Base-by-base conservation (phyloP, 1,140 invertebrate genomes). In the Teleopsis dalmanni region DNA sequence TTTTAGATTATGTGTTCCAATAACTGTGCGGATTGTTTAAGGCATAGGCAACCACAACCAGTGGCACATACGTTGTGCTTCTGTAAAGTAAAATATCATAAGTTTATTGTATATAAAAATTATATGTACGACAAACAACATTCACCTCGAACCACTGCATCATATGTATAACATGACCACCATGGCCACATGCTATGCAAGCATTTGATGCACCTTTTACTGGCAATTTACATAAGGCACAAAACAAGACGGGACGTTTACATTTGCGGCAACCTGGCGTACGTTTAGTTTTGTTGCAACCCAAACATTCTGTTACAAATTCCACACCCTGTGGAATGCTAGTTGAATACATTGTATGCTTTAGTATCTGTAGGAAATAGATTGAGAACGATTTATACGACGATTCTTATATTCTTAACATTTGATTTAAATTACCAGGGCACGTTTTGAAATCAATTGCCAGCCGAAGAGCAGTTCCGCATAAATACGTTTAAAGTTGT, bases 31-130 rank as follows among this genome's bases (percentile, higher is more conserved):
- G 61, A 65, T 26, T 88, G 84, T 48, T 80, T 75, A 35, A 90
- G 71, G 67, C 93, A 97, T 48, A 76, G 77, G 73, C 94, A 97
- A 3, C 92, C 92, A 75, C 93, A 97, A 13, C 91, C 91, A 4
- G 87, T 74, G 1, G 77, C 76, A 48, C 77, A 79, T 0, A 75
- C 73, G 18, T 73, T 75, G 52, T 75, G 73, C 36, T 73, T 66
- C 33, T 72, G 52, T 29, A 75, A 73, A 48, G 7, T 43, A 29
- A 50, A 13, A 42, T 16, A 36, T 42, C 27, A 43, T 27, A 42
- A 29, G 2, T 11, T 36, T 29, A 10, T 23, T 36, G 4, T 43
- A 31, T 23, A 27, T 23, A 21, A 40, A 31, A 41, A 34, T 21
- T 14, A 26, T 19, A 37, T 13, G 16, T 31, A 31, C 13, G 13